Evolutionary conservation across 2,888 invertebrate genomes (phyloP).

Genomic region (Tanytarsus gracilentus): DNA sequence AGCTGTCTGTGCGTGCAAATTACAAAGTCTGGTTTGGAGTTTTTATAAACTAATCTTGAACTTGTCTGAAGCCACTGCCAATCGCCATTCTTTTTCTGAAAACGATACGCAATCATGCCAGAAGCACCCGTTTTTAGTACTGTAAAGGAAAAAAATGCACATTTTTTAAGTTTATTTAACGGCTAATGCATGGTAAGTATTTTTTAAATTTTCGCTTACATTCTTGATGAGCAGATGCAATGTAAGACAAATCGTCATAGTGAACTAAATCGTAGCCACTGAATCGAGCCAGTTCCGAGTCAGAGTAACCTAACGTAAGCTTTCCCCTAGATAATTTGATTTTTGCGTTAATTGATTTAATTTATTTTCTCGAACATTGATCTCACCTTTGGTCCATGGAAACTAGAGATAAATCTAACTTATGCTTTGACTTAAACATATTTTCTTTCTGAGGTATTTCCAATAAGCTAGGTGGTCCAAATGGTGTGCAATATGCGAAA

Average conservation of each 20-base stretch:
- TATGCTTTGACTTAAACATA: slow-evolving; percentile 99
- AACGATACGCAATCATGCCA: slow-evolving; percentile 97
- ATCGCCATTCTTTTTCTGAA: slow-evolving; percentile 85
- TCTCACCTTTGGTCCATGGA: slow-evolving; percentile 90
- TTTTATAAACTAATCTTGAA: slow-evolving; percentile 95
- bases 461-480: slow-evolving; percentile 92
- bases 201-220: slow-evolving; percentile 58
- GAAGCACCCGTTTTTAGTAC: slow-evolving; percentile 98
- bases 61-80: slow-evolving; percentile 99
- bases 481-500: slow-evolving; percentile 97
- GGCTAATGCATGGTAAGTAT: background rate
- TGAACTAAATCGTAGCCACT: slow-evolving; percentile 98
- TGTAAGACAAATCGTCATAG: slow-evolving; percentile 94
- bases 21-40: slow-evolving; percentile 98
- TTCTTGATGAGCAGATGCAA: slow-evolving; percentile 98
- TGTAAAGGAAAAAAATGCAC: slow-evolving; percentile 42
- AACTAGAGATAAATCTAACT: slow-evolving; percentile 88
- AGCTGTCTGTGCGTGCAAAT: slow-evolving; percentile 97
- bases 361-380: background rate
- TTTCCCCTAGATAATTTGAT: slow-evolving; percentile 66
- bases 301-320: slow-evolving; percentile 87
- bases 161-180: slow-evolving; percentile 28
- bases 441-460: slow-evolving; percentile 98
- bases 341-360: slow-evolving; percentile 26
- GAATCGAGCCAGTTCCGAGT: slow-evolving; percentile 80